These are phyloP conservation scores for Cosmopolites sordidus DNA, from an alignment of 2,888 invertebrate species.

Conservation along the genomic window DNA sequence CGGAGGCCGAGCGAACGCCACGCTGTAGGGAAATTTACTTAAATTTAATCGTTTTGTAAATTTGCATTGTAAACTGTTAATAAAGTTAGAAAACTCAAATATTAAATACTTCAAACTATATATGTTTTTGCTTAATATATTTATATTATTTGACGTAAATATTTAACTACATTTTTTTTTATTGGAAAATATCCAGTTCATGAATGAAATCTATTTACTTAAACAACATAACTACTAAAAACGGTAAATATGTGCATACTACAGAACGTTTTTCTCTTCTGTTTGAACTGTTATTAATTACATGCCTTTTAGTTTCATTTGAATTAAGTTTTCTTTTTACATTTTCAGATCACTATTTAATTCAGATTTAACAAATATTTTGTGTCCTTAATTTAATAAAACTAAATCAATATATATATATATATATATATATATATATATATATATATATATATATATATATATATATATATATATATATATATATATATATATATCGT, in stretches of 20 bases:
- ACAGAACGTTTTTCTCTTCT: no score
- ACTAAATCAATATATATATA: no score
- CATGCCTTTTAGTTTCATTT: no score
- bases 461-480: no score
- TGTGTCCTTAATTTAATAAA: no score
- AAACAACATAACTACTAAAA: neutral
- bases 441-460: no score
- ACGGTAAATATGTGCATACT: neutral
- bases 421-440: no score
- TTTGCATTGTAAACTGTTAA: conserved; percentile 40
- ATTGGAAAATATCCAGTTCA: neutral
- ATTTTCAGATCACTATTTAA: no score
- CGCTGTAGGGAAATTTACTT: conserved; percentile 31
- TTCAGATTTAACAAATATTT: no score
- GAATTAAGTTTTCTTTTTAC: no score
- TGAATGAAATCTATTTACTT: conserved; percentile 2
- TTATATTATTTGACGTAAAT: conserved; percentile 40
- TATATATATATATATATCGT: no score
- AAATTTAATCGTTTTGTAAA: conserved; percentile 42
- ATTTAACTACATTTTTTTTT: conserved; percentile 32
- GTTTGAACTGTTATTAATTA: no score
- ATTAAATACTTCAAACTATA: conserved; percentile 34
- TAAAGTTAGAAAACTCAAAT: conserved; percentile 36
- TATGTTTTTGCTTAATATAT: conserved; percentile 34
- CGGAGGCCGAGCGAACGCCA: neutral